Evolutionary conservation across 2,113 vertebrate genomes (phyloP).

Genomic region (Hypomesus transpacificus): DNA sequence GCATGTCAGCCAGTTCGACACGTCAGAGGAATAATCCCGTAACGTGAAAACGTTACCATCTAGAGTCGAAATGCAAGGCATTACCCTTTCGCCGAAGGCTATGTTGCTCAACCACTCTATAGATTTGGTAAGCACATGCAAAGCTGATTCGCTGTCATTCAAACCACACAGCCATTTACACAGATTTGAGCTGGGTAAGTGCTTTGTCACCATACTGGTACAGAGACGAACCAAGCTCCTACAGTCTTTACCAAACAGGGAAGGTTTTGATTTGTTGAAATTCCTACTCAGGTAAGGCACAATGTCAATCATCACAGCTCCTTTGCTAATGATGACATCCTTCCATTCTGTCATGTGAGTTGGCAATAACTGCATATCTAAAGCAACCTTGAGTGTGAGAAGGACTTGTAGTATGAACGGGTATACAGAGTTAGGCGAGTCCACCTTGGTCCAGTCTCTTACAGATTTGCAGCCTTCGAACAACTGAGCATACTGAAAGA

Average conservation of each 20-base stretch:
- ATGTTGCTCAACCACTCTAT: not conserved
- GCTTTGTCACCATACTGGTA: too few relatives aligned
- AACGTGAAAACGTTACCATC: not conserved
- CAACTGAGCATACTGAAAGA: too few relatives aligned
- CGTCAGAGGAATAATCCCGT: not conserved
- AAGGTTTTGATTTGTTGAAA: not conserved
- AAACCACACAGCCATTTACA: not conserved
- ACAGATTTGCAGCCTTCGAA: too few relatives aligned
- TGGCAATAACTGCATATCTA: not conserved
- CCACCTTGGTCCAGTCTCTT: not conserved
- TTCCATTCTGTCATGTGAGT: not conserved
- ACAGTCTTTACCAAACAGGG: not conserved
- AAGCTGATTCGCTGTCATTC: accelerated
- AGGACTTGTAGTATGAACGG: not conserved
- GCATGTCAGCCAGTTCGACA: not conserved
- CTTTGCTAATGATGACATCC: not conserved
- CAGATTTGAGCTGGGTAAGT: not conserved
- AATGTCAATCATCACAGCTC: not conserved
- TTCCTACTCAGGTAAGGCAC: not conserved
- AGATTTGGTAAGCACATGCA: not conserved
- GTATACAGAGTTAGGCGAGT: not conserved
- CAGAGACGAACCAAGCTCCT: not conserved
- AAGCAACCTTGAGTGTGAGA: not conserved
- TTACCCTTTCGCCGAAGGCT: not conserved
- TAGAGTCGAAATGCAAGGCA: not conserved